Base-by-base conservation (phyloP, 2,888 invertebrate species). In the Bembecia ichneumoniformis region DNA sequence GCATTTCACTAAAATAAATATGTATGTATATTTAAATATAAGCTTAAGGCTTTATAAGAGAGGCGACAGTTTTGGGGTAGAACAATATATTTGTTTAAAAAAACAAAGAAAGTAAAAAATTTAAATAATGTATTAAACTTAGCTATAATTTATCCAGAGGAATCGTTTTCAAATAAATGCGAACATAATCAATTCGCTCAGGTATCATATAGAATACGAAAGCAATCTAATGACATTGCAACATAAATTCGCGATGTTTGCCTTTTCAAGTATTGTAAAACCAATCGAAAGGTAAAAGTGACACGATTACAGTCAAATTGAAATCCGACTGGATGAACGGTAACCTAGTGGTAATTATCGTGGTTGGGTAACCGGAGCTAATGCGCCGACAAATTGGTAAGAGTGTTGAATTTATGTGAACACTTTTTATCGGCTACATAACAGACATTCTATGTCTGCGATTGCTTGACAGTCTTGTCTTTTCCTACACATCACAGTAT, bases 361-460 rank as follows among this genome's bases (percentile, higher is more conserved):
- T 54, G 51, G 60, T 62, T 56, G 56, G 57, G 60, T 66, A 65
- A 67, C 66, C 68, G 64, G 51, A 58, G 62, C 64, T 76, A 77
- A 77, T 68, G 62, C 62, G 63, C 65, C 72, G 66, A 58, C 55
- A 74, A 78, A 78, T 77, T 74, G 73, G 71, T 72, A 72, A 74
- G 65, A 75, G 69, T 63, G 59, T 58, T 60, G 61, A 66, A 61
- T 64, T 57, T 62, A 61, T 66, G 64, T 65, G 63, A 65, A 63
- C 54, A 64, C 56, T 58, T 68, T 72, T 68, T 59, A 63, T 53
- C 49, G 54, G 54, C 67, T 59, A 67, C 62, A 60, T 64, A 66
- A 66, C 60, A 66, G 58, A 63, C 62, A 28, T 28, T 62, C 58
- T 55, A 34, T 44, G 52, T 20, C 45, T 60, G 59, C 60, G 9